Evolutionary conservation across 2,888 invertebrate species (phyloP), one percentile per base, ranked within the genome.

Genomic region (Thereva nobilitata): DNA sequence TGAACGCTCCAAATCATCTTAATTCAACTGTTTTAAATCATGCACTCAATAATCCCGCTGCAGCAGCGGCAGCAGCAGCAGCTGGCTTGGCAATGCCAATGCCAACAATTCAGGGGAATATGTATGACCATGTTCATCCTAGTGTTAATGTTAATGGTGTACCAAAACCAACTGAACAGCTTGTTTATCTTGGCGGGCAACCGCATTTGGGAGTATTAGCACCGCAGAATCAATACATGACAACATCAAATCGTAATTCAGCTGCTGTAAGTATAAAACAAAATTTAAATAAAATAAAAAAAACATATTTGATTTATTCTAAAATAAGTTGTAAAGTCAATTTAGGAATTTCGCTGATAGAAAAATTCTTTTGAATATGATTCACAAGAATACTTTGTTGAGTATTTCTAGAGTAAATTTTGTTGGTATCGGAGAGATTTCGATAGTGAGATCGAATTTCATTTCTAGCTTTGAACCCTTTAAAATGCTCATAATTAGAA

Each of bases 161-260:
- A 40, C 74, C 75, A 10, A 75, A 76, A 57, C 75, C 74, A 54
- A 59, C 64, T 12, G 54, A 78, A 66, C 80, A 80, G 67, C 74
- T 77, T 55, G 79, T 80, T 52, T 80, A 80, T 70, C 76, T 80
- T 72, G 76, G 80, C 44, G 79, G 79, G 1, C 79, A 80, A 68
- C 79, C 77, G 53, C 79, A 78, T 53, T 76, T 79, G 74, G 75
- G 77, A 35, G 74, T 79, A 72, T 76, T 81, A 76, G 77, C 79
- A 61, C 76, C 76, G 52, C 81, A 80, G 71, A 80, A 78, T 75
- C 81, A 80, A 71, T 81, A 77, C 67, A 77, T 81, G 79, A 80
- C 78, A 64, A 76, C 78, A 66, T 75, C 77, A 67, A 80, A 76
- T 74, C 78, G 79, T 42, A 79, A 76, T 73, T 78, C 78, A 41